Conservation (phyloP, 2,797 vertebrate genomes). For the Salarias fasciatus region DNA sequence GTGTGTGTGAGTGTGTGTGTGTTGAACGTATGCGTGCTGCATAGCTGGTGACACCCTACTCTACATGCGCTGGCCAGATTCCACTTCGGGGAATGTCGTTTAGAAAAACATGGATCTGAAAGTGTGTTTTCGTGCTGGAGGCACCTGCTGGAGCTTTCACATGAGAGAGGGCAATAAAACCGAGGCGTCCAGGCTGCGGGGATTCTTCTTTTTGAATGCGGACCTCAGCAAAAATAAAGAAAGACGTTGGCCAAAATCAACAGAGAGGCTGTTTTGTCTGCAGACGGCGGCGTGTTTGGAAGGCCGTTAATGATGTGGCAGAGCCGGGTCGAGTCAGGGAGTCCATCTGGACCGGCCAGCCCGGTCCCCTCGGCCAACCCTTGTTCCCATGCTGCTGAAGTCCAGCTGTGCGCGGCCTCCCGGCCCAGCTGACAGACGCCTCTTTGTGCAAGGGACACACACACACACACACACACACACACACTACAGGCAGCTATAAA, state of each 20-base stretch:
- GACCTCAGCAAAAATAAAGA: no score
- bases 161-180: not conserved
- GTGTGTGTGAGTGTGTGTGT: constrained; percentile 39
- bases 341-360: constrained; percentile 54
- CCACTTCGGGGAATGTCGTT: no score
- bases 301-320: constrained; percentile 33
- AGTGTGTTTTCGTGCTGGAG: no score
- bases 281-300: constrained; percentile 34
- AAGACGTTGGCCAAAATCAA: constrained; percentile 6
- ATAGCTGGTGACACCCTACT: constrained; percentile 14
- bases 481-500: constrained; percentile 41
- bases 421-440: constrained; percentile 63
- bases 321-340: constrained; percentile 41
- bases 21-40: constrained; percentile 5
- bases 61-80: constrained; percentile 1
- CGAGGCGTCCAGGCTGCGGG: not conserved
- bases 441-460: constrained; percentile 63
- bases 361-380: constrained; percentile 31
- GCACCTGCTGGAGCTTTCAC: constrained; percentile 14
- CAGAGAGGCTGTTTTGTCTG: constrained; percentile 19
- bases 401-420: constrained; percentile 70
- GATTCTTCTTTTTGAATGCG: not conserved
- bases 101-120: not conserved
- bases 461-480: constrained; percentile 56
- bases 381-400: constrained; percentile 42